Evolutionary conservation across 1,140 invertebrate genomes (phyloP), one percentile per base, ranked within the genome.

Genomic region (Telenomus remus): DNA sequence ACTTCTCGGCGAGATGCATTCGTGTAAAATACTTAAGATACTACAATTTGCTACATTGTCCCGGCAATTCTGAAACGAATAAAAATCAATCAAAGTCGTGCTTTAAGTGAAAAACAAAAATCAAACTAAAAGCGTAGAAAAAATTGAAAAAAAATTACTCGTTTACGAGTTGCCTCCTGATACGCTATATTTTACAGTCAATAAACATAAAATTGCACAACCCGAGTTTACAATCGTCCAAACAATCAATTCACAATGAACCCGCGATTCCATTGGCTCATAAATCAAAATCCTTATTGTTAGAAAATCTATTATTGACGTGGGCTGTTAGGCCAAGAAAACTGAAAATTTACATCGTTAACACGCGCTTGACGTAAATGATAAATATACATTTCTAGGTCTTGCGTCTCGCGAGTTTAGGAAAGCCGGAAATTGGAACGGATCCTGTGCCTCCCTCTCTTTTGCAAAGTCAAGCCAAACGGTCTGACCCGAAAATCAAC

Each of bases 1-100:
- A 60, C 69, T 57, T 65, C 82, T 78, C n/a, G 85, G 84, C 7
- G 86, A 82, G 57, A 89, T 84, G 51, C 85, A 87, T 73, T 89
- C 86, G 46, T 85, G 88, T 13, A 89, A 48, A 55, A 88, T 86
- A n/a, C 81, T 80, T 37, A 83, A 76, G 39, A 89, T 78, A 48
- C 80, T 89, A 49, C 82, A 84, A 44, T 79, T 81, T 11, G 83
- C 74, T 14, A 82, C 73, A 61, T 84, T 81, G 54, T 89, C 88
- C 65, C 82, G 81, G 27, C 81, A 83, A 49, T 78, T 82, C 88
- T 89, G 75, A 60, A 79, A 81, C 59, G 34, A 43, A 47, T 50
- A 16, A 56, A n/a, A n/a, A n/a, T n/a, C n/a, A n/a, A n/a, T n/a
- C n/a, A n/a, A n/a, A n/a, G n/a, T n/a, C n/a, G n/a, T n/a, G n/a